Evolutionary conservation across 2,888 invertebrate species (phyloP).

Genomic region (Troilus luridus): DNA sequence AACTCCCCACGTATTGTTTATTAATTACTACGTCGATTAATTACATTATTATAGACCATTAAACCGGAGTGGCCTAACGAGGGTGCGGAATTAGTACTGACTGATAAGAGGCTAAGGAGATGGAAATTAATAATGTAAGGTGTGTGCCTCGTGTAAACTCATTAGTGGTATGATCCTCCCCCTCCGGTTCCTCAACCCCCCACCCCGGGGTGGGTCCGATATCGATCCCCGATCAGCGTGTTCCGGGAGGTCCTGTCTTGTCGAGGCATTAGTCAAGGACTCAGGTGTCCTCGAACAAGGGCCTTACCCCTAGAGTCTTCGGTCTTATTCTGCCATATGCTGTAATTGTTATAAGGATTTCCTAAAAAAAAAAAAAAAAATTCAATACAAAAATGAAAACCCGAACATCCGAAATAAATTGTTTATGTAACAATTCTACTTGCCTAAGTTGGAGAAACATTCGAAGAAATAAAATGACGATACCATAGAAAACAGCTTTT

Average conservation of each 20-base stretch:
- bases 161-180: constrained; percentile 26
- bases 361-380: too few relatives aligned
- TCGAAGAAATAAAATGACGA: too few relatives aligned
- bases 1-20: not conserved
- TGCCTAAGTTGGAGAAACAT: too few relatives aligned
- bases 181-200: not conserved
- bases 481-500: too few relatives aligned
- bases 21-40: not conserved
- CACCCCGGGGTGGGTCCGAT: not conserved
- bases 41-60: constrained; percentile 36
- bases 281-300: constrained; percentile 12
- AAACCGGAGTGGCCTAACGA: constrained; percentile 23
- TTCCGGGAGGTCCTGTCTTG: not conserved
- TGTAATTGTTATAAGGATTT: too few relatives aligned
- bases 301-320: not conserved
- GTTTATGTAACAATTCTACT: too few relatives aligned
- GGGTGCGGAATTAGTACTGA: constrained; percentile 5
- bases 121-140: constrained; percentile 49
- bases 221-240: constrained; percentile 38
- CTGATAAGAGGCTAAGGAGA: constrained; percentile 44
- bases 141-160: constrained; percentile 50
- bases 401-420: too few relatives aligned
- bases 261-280: not conserved
- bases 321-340: too few relatives aligned
- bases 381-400: too few relatives aligned